Evolutionary conservation across 1,140 invertebrate species (phyloP), one percentile per base, ranked within the genome.

Genomic region (Triops longicaudatus): DNA sequence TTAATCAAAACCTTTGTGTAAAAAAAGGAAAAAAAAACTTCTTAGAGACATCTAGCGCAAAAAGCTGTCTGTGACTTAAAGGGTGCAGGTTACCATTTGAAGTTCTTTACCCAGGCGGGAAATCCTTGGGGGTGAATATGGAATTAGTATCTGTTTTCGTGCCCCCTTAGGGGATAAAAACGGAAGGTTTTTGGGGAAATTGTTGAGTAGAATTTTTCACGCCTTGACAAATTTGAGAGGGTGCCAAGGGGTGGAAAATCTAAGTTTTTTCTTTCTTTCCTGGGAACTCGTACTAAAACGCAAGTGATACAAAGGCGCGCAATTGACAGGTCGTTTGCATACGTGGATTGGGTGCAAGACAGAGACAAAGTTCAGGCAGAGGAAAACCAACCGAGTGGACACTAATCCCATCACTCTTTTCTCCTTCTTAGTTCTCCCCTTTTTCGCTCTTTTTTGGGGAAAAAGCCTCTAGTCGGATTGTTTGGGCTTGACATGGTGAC

Each of bases 321-420:
- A 63, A 63, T 63, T 63, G 50, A 63, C 50, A 63, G 50, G 50
- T 63, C 50, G 22, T 63, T 63, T 63, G 50, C 50, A 63, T 63
- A 63, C 50, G 50, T 63, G 50, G 50, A 63, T 63, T 63, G 50
- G 50, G 50, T 63, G 50, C 50, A 22, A 63, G 50, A 63, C 50
- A n/a, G 50, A 63, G 50, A 63, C 50, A 63, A 63, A 63, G 50
- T 63, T 63, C 50, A 63, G 50, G 50, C 10, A 63, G 22, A 63
- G 50, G 50, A 22, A 63, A 63, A 63, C 17, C 50, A 17, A 63
- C 50, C 50, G 50, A 63, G 50, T 63, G 50, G 50, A 63, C 50
- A 63, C 50, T 63, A 63, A 63, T 63, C 50, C 50, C 50, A 63
- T 22, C 50, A 22, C n/a, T 63, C 50, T 63, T 63, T 63, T 63